These are phyloP conservation scores for Phymanthus crucifer DNA, from an alignment of 92 coral and sea anemone species.

Conservation along the genomic window DNA sequence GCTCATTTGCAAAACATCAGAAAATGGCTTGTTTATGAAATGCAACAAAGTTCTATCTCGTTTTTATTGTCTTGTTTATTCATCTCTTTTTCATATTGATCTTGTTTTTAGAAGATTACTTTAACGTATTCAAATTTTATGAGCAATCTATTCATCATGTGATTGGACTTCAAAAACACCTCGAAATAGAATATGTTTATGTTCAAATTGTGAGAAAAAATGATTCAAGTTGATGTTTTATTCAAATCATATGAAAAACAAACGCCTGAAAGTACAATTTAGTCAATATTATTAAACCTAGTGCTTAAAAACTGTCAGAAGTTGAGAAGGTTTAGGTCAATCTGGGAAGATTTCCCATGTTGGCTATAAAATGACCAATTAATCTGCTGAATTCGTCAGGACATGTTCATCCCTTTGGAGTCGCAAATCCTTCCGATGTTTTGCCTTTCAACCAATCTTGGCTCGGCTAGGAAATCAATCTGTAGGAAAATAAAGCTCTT, in stretches of 20 bases:
- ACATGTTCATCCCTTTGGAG: neutral
- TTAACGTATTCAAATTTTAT: neutral
- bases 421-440: slow-evolving; percentile 7
- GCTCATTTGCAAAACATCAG: neutral
- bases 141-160: neutral
- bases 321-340: neutral
- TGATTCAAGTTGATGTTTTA: neutral
- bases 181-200: neutral
- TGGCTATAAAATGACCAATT: neutral
- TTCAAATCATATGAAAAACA: neutral
- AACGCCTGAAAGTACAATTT: neutral
- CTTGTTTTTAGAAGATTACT: neutral
- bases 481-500: slow-evolving; percentile 14
- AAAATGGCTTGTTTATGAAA: neutral
- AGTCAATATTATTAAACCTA: neutral
- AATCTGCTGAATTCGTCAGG: neutral
- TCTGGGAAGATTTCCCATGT: neutral
- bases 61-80: neutral
- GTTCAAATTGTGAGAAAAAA: neutral
- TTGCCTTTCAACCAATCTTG: neutral
- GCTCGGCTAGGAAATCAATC: neutral
- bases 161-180: neutral
- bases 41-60: neutral
- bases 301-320: neutral
- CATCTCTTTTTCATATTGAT: neutral